A percentile compares a stretch with the other conserved stretches of the same genome.
phyloP scores from a whole-genome alignment of 2,888 invertebrate genomes.

The Cryptophagus acutangulus region DNA sequence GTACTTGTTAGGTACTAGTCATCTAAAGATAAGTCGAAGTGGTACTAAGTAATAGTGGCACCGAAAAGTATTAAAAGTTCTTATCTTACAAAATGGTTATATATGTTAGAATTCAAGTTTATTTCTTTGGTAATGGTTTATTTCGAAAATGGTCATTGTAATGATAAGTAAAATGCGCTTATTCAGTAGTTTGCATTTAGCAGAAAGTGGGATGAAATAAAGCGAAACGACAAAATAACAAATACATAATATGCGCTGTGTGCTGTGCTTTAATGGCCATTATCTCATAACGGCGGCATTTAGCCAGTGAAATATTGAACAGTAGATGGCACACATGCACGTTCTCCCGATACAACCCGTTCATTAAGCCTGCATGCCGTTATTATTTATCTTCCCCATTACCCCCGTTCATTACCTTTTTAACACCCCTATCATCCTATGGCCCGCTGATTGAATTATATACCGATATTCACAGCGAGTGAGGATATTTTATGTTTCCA shows the following conservation, averaged over 20 bases:
- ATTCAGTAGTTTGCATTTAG: slow-evolving; percentile 28
- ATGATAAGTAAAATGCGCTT: slow-evolving; percentile 17
- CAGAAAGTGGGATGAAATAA: slow-evolving; percentile 23
- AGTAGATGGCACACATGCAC: slow-evolving; percentile 40
- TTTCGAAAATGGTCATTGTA: no score
- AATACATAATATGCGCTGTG: slow-evolving; percentile 41
- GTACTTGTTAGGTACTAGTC: no score
- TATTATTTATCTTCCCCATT: slow-evolving; percentile 40
- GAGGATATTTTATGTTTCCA: no score
- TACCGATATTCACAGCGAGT: slow-evolving; percentile 10
- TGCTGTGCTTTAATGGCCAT: slow-evolving; percentile 43
- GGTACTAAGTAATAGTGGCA: no score
- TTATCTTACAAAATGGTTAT: no score
- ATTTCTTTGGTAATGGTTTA: no score
- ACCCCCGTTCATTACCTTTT: slow-evolving; percentile 38
- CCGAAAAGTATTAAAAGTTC: no score
- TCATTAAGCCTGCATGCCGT: slow-evolving; percentile 39
- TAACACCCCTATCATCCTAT: slow-evolving; percentile 31
- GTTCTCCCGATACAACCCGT: slow-evolving; percentile 36
- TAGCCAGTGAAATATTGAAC: slow-evolving; percentile 44
- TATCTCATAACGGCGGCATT: slow-evolving; percentile 45
- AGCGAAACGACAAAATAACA: slow-evolving; percentile 39
- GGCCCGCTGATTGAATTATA: slow-evolving; percentile 30
- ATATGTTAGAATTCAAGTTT: no score
- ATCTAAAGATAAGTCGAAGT: no score